Evolutionary conservation across 2,113 vertebrate species (phyloP).

Genomic region (Petaurus breviceps): DNA sequence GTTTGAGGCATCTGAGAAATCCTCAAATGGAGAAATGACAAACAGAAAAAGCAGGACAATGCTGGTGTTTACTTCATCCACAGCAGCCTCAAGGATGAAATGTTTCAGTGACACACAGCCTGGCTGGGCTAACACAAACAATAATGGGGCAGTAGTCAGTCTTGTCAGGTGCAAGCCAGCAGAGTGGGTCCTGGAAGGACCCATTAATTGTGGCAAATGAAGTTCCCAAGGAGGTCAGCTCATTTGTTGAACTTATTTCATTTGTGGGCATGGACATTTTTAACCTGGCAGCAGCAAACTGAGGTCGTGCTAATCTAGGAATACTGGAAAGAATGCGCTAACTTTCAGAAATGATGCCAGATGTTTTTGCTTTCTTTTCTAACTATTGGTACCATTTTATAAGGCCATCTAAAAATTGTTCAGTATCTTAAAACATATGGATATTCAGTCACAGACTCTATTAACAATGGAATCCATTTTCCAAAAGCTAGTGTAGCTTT

Average conservation of each 20-base stretch:
- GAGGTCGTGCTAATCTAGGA: constrained; percentile 63
- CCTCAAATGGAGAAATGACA: not conserved
- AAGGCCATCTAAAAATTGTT: constrained; percentile 22
- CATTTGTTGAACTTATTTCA: constrained; percentile 29
- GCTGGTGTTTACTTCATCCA: not conserved
- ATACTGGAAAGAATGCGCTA: constrained; percentile 31
- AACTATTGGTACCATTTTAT: constrained; percentile 5
- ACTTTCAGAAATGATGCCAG: constrained; percentile 39
- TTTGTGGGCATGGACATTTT: constrained; percentile 30
- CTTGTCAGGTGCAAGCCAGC: not conserved
- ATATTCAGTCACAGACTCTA: not conserved
- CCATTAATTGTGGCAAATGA: not conserved
- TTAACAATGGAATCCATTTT: not conserved
- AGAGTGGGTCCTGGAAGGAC: not conserved
- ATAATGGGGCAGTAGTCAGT: not conserved
- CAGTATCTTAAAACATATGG: constrained; percentile 40
- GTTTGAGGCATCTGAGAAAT: not conserved
- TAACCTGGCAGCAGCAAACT: constrained; percentile 69
- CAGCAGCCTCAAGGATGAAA: not conserved
- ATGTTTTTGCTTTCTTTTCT: constrained; percentile 18
- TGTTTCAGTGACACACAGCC: not conserved
- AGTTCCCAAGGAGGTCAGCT: not conserved
- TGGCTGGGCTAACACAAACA: not conserved
- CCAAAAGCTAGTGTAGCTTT: not conserved
- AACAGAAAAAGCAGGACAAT: not conserved